Percentiles rank a stretch among this genome's conserved stretches.
Evolutionary conservation across 2,888 invertebrate species (phyloP).

Genomic region (Tridacna gigas): DNA sequence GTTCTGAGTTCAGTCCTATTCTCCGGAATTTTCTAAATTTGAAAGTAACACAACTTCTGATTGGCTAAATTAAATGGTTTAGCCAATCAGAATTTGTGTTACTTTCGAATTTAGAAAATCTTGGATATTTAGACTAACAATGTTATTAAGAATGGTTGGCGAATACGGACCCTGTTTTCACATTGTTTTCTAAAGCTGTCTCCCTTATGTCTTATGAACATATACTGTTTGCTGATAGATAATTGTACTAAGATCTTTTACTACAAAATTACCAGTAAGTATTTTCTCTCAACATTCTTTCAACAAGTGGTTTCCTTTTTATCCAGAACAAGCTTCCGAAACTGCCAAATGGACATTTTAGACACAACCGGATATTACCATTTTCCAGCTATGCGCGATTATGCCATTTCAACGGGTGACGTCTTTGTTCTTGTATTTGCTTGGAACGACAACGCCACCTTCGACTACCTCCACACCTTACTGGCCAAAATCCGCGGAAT

Average conservation of each 20-base stretch:
- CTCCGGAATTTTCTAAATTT: too few species aligned
- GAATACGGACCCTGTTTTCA: too few species aligned
- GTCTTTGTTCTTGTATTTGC: conserved; percentile 96
- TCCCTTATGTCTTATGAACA: too few species aligned
- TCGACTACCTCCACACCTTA: conserved; percentile 77
- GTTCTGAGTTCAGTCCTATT: too few species aligned
- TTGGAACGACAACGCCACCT: conserved; percentile 75
- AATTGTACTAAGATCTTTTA: not conserved
- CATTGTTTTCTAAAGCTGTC: too few species aligned
- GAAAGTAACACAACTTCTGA: too few species aligned
- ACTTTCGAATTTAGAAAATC: too few species aligned
- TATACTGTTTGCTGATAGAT: too few species aligned
- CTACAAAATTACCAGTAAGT: not conserved
- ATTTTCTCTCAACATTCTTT: not conserved
- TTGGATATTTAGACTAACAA: too few species aligned
- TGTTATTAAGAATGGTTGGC: too few species aligned
- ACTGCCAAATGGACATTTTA: conserved; percentile 94
- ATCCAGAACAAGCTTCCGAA: conserved; percentile 72
- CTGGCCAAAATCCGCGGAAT: conserved; percentile 91
- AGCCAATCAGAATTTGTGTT: too few species aligned
- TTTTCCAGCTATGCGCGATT: conserved; percentile 97
- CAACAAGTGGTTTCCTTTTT: conserved; percentile 85
- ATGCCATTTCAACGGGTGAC: conserved; percentile 97
- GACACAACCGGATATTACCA: conserved; percentile 97
- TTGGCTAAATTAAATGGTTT: too few species aligned